Percentiles rank a stretch among this genome's conserved stretches.
These are phyloP conservation scores for Polypedilum vanderplanki DNA, from an alignment of 1,140 invertebrate genomes.

Conservation along the genomic window DNA sequence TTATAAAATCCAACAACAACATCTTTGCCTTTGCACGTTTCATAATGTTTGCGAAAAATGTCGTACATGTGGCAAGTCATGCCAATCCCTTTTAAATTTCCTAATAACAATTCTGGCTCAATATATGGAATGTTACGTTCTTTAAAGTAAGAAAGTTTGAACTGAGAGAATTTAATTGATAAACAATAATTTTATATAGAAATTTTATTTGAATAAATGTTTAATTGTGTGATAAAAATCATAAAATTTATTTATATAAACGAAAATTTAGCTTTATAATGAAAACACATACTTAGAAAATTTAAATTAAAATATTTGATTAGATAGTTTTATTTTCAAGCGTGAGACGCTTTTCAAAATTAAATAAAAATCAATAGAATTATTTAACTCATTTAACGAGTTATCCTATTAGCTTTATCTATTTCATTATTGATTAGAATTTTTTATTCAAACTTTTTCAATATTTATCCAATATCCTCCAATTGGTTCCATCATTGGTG, in stretches of 20 bases:
- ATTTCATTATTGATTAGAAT: no score
- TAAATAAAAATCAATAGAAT: no score
- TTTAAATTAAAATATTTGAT: no score
- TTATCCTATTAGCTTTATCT: no score
- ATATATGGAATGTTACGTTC: slow-evolving; percentile 41
- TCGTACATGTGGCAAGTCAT: neutral
- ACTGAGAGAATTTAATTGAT: neutral
- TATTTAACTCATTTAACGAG: no score
- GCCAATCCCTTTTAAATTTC: slow-evolving; percentile 34
- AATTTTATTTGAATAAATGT: neutral
- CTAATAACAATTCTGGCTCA: slow-evolving; percentile 40
- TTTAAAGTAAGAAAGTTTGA: slow-evolving; percentile 43
- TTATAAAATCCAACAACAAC: neutral
- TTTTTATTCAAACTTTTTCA: neutral
- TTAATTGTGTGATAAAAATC: no score
- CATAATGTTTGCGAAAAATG: slow-evolving; percentile 36
- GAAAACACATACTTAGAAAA: no score
- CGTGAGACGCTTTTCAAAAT: no score
- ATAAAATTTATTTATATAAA: no score
- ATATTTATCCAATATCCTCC: neutral
- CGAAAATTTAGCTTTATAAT: no score
- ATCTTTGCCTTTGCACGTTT: slow-evolving; percentile 33
- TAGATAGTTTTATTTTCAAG: no score
- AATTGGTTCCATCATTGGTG: slow-evolving; percentile 10
- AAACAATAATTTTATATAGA: neutral